Percentiles rank a stretch among this genome's conserved stretches.
Conservation (phyloP, 2,797 vertebrate species). For the Micropoecilia bifurca region DNA sequence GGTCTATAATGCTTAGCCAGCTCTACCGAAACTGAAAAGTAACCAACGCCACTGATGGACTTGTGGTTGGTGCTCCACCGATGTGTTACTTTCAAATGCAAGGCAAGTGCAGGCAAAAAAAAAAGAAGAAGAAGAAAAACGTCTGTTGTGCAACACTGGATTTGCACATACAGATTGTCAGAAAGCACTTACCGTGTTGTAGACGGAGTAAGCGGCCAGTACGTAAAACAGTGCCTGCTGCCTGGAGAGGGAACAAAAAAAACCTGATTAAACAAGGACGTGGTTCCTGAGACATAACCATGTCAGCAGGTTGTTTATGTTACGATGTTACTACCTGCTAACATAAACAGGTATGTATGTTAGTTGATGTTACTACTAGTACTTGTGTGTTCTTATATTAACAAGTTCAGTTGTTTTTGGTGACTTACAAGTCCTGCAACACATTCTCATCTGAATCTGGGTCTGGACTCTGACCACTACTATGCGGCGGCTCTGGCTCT, state of each 20-base stretch:
- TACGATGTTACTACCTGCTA: no score
- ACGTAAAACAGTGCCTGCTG: constrained; percentile 91
- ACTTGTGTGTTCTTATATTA: not conserved
- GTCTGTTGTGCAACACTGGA: constrained; percentile 43
- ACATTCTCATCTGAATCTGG: not conserved
- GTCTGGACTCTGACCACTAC: not conserved
- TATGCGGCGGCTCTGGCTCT: not conserved
- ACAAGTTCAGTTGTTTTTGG: not conserved
- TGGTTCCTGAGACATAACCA: constrained; percentile 26
- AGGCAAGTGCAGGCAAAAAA: constrained; percentile 11
- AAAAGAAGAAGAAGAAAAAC: not conserved
- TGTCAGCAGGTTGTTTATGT: not conserved
- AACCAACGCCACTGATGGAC: constrained; percentile 8
- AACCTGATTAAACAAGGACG: constrained; percentile 26
- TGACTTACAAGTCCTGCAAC: not conserved
- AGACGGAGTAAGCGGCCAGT: constrained; percentile 90
- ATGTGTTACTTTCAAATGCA: constrained; percentile 5
- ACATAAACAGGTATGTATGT: no score
- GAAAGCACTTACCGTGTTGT: constrained; percentile 87
- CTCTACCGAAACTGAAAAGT: constrained; percentile 18
- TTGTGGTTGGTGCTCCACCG: not conserved
- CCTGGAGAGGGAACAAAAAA: constrained; percentile 74
- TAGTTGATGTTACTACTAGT: not conserved
- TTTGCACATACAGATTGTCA: constrained; percentile 3
- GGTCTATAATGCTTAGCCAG: constrained; percentile 22